These are phyloP conservation scores for Loripinus fragilis DNA, from an alignment of 2,888 invertebrate genomes.

Conservation along the genomic window DNA sequence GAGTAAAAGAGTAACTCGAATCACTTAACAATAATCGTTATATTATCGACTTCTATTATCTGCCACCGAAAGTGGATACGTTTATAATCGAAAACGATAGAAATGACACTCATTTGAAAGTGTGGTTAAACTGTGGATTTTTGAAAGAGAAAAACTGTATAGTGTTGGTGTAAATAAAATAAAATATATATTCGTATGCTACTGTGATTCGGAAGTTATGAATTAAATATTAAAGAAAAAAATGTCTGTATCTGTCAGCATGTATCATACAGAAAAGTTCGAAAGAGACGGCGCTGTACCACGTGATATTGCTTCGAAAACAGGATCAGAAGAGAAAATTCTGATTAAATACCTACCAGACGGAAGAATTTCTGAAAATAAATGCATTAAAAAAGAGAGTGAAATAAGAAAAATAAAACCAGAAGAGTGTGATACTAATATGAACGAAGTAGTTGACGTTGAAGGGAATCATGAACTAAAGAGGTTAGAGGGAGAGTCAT, in stretches of 20 bases:
- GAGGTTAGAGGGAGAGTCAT: neutral
- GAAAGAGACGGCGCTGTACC: neutral
- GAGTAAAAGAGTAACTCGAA: constrained; percentile 9
- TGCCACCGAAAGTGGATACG: neutral
- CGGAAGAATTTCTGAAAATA: neutral
- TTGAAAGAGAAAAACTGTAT: neutral
- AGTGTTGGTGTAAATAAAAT: neutral
- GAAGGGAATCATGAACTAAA: neutral
- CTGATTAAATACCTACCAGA: neutral
- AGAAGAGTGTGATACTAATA: neutral
- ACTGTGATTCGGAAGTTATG: neutral
- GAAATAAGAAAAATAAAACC: neutral
- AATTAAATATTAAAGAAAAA: neutral
- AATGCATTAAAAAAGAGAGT: neutral
- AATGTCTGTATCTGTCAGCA: constrained; percentile 5
- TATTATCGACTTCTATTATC: constrained; percentile 15
- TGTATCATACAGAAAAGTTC: neutral
- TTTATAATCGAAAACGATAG: constrained; percentile 6
- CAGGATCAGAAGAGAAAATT: neutral
- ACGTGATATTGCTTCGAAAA: neutral
- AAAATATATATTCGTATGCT: neutral
- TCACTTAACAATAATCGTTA: constrained; percentile 15
- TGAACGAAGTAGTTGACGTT: neutral
- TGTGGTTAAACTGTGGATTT: neutral
- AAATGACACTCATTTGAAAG: neutral